These are phyloP conservation scores for Pyrrhosoma nymphula DNA, from an alignment of 2,888 invertebrate genomes.

Conservation along the genomic window DNA sequence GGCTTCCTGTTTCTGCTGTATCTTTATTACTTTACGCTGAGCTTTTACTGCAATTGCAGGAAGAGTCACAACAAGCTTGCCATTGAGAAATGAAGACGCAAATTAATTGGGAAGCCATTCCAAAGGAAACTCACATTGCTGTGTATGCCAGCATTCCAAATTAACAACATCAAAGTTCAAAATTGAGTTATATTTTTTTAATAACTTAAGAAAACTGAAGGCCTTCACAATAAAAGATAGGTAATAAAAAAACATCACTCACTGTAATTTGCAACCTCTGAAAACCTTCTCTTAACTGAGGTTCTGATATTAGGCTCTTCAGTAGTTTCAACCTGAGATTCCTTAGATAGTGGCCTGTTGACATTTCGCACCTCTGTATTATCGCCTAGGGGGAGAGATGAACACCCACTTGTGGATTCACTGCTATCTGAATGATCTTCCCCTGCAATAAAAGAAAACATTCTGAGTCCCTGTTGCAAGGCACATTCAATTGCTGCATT, in stretches of 20 bases:
- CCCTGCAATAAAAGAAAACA: constrained; percentile 71
- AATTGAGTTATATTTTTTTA: no score
- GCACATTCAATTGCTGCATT: background rate
- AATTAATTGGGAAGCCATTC: no score
- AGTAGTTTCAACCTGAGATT: background rate
- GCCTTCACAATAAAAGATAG: no score
- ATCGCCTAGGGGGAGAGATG: constrained; percentile 78
- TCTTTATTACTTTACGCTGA: no score
- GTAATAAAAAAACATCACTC: background rate
- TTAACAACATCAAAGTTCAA: no score
- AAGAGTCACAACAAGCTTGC: no score
- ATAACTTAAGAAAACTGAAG: no score
- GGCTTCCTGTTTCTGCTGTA: no score
- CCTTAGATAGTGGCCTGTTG: background rate
- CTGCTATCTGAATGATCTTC: constrained; percentile 81
- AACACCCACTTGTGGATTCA: constrained; percentile 82
- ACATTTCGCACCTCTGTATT: background rate
- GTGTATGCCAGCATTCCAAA: no score
- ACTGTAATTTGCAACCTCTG: constrained; percentile 29
- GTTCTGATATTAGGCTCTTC: constrained; percentile 33
- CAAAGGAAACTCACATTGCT: no score
- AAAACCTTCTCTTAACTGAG: constrained; percentile 13
- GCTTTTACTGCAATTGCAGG: no score
- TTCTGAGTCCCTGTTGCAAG: background rate
- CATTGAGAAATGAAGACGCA: no score